phyloP scores from a whole-genome alignment of 2,888 invertebrate genomes.

The Melanophora roralis region DNA sequence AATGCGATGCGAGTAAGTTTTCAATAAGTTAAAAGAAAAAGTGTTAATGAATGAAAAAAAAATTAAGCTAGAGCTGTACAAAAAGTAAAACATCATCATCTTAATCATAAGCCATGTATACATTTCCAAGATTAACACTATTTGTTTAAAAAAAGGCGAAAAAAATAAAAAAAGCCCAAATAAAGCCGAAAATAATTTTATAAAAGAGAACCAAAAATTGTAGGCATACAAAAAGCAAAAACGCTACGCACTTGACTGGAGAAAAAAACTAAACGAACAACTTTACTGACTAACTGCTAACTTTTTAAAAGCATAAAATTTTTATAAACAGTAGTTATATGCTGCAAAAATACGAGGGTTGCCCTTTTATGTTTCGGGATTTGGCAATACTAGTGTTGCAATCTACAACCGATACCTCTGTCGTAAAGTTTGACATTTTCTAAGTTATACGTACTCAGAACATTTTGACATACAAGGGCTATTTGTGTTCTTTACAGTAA shows the following conservation, averaged over 20 bases:
- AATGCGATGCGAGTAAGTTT: not conserved
- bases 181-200: not conserved
- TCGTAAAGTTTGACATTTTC: too few relatives aligned
- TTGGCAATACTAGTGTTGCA: too few relatives aligned
- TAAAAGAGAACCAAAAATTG: not conserved
- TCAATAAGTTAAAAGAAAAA: not conserved
- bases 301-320: too few relatives aligned
- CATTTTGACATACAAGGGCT: too few relatives aligned
- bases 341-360: too few relatives aligned
- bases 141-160: not conserved
- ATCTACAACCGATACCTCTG: too few relatives aligned
- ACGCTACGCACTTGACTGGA: not conserved
- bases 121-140: not conserved
- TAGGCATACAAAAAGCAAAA: not conserved
- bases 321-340: too few relatives aligned
- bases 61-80: not conserved
- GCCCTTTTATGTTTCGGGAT: too few relatives aligned
- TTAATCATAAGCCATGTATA: not conserved
- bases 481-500: too few relatives aligned
- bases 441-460: too few relatives aligned
- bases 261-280: too few relatives aligned
- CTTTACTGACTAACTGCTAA: too few relatives aligned
- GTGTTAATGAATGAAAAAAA: not conserved
- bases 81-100: not conserved
- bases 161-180: not conserved